A percentile compares a stretch with the other conserved stretches of the same genome.
Conservation (phyloP, 2,113 vertebrate genomes). For the Phalacrocorax carbo region DNA sequence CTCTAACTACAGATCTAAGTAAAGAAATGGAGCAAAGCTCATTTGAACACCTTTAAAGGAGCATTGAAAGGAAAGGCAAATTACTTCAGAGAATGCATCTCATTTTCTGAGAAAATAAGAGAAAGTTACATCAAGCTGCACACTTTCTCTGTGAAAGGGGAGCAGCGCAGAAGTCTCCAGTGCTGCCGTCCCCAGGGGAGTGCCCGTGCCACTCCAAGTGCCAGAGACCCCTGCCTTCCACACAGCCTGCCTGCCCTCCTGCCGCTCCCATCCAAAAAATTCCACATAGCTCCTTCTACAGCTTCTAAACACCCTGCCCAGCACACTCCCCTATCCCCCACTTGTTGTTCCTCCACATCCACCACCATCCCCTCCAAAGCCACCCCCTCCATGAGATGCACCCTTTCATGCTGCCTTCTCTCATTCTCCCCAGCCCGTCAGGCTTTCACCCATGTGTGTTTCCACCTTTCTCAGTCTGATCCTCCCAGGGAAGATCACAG, state of each 20-base stretch:
- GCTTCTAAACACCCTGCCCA: not conserved
- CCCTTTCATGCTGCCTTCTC: not conserved
- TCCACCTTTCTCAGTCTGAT: not conserved
- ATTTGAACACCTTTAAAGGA: not conserved
- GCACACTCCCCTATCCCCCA: accelerated
- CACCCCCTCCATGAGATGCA: not conserved
- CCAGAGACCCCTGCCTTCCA: not conserved
- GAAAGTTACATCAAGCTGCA: not conserved
- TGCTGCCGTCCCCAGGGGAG: not conserved
- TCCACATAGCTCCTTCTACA: not conserved
- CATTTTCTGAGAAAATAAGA: not conserved
- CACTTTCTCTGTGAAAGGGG: not conserved
- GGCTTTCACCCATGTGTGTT: not conserved
- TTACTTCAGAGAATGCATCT: not conserved
- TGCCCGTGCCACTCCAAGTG: not conserved
- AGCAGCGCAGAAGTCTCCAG: not conserved
- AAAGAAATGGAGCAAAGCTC: not conserved
- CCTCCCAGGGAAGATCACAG: not conserved
- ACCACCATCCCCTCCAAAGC: not conserved
- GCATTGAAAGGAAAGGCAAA: not conserved
- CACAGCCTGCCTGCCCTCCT: not conserved
- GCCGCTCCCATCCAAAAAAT: not conserved
- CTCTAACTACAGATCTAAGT: not conserved
- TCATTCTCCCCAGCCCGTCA: not conserved
- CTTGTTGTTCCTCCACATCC: not conserved